Conservation (phyloP, 2,888 invertebrate species). For the Andrena flavipes region DNA sequence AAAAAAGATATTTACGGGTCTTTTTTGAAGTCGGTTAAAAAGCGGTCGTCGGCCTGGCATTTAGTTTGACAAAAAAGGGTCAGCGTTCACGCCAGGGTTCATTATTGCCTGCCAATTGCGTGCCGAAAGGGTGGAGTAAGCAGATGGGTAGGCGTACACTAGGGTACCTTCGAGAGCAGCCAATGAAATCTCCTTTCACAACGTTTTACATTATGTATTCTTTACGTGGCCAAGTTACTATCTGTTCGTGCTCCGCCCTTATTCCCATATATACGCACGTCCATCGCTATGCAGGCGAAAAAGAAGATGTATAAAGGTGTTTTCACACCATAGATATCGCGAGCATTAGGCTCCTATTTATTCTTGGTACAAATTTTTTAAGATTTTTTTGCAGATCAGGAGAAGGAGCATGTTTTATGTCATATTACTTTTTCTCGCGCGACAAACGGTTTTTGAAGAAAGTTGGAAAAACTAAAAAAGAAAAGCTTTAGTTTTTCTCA, state of each 20-base stretch:
- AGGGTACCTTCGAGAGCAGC: conserved; percentile 73
- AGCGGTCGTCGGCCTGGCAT: background rate
- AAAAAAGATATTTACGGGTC: no score
- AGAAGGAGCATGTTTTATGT: no score
- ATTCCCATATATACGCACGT: conserved; percentile 48
- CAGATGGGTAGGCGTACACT: conserved; percentile 81
- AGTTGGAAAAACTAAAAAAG: no score
- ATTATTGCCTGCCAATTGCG: conserved; percentile 78
- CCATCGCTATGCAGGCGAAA: conserved; percentile 45
- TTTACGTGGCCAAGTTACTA: conserved; percentile 83
- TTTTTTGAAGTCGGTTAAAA: background rate
- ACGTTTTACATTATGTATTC: conserved; percentile 81
- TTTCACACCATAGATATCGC: conserved; percentile 34
- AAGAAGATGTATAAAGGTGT: conserved; percentile 50
- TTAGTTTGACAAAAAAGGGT: conserved; percentile 30
- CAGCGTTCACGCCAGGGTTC: conserved; percentile 48
- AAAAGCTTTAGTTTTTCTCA: no score
- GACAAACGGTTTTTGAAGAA: no score
- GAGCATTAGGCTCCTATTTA: no score
- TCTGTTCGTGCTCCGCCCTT: conserved; percentile 82
- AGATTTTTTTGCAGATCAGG: no score
- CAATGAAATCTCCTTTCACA: conserved; percentile 80
- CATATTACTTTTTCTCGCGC: no score
- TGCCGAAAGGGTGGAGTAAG: conserved; percentile 80
- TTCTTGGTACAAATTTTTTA: no score